These are phyloP conservation scores for Dinoponera quadriceps DNA, from an alignment of 1,140 invertebrate genomes.

Conservation along the genomic window DNA sequence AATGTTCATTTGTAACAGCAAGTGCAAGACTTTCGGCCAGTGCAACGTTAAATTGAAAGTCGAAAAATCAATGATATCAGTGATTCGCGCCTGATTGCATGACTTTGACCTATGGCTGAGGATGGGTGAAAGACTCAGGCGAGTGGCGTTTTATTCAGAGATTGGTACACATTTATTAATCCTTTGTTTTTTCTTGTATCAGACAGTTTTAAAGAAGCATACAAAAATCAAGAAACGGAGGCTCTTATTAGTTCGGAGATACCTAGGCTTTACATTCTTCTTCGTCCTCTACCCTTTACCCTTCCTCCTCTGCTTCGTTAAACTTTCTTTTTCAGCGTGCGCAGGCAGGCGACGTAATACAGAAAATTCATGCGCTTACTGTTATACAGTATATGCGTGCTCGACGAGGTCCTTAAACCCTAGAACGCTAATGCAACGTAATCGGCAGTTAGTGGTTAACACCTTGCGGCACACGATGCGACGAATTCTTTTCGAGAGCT, in stretches of 20 bases:
- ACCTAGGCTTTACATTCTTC: constrained; percentile 75
- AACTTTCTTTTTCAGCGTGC: constrained; percentile 64
- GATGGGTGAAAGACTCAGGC: neutral
- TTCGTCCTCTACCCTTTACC: constrained; percentile 58
- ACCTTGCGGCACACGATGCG: neutral
- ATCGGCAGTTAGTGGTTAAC: constrained; percentile 1
- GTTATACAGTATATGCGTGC: constrained; percentile 30
- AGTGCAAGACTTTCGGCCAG: too few species aligned
- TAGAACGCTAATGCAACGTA: constrained; percentile 44
- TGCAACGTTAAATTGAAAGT: too few species aligned
- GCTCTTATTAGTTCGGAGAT: constrained; percentile 78
- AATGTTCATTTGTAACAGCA: too few species aligned
- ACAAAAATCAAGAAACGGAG: constrained; percentile 82
- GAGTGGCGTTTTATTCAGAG: constrained; percentile 77
- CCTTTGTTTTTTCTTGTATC: constrained; percentile 81
- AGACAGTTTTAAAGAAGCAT: constrained; percentile 85
- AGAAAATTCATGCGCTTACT: constrained; percentile 51
- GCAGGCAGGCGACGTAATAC: constrained; percentile 72
- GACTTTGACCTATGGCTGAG: neutral
- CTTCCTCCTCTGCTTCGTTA: constrained; percentile 49
- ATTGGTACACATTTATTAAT: constrained; percentile 86
- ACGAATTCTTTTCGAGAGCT: neutral
- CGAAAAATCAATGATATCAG: neutral
- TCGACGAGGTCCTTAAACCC: constrained; percentile 32
- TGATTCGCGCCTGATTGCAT: neutral